These are phyloP conservation scores for Myotis daubentonii DNA, from an alignment of 2,797 vertebrate genomes.

Conservation along the genomic window DNA sequence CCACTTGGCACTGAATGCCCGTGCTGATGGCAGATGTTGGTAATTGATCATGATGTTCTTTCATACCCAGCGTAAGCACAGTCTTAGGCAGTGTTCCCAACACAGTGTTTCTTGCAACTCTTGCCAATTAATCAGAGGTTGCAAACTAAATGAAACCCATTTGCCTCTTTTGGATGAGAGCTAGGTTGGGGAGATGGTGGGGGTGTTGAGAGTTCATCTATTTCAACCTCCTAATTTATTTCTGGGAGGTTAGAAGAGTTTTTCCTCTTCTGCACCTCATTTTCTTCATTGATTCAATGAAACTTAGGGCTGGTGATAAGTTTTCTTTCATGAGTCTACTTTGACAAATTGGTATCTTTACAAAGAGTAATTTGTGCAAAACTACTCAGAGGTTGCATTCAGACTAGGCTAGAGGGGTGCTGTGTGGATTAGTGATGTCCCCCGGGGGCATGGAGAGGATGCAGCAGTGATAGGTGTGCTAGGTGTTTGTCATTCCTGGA, in stretches of 20 bases:
- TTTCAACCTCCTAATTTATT: background rate
- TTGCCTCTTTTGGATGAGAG: background rate
- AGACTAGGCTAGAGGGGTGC: background rate
- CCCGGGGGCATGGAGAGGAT: rapidly evolving
- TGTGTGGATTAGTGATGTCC: background rate
- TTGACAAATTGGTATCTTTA: background rate
- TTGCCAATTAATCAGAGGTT: background rate
- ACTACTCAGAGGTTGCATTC: background rate
- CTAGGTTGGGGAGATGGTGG: too few species aligned
- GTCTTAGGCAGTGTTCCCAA: background rate
- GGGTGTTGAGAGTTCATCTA: background rate
- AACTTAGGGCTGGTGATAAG: background rate
- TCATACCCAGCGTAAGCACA: background rate
- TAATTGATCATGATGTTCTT: background rate
- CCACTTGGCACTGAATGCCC: background rate
- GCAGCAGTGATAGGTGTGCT: background rate
- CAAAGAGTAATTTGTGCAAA: background rate
- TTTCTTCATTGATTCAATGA: background rate
- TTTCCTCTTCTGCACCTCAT: background rate
- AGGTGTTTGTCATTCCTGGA: background rate
- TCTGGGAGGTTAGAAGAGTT: background rate
- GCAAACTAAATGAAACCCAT: background rate
- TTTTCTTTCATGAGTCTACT: background rate
- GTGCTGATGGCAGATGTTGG: background rate
- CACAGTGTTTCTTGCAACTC: background rate